Percentiles rank a stretch among this genome's conserved stretches.
phyloP scores from a whole-genome alignment of 2,888 invertebrate species.

The Lordiphosa andalusiaca region DNA sequence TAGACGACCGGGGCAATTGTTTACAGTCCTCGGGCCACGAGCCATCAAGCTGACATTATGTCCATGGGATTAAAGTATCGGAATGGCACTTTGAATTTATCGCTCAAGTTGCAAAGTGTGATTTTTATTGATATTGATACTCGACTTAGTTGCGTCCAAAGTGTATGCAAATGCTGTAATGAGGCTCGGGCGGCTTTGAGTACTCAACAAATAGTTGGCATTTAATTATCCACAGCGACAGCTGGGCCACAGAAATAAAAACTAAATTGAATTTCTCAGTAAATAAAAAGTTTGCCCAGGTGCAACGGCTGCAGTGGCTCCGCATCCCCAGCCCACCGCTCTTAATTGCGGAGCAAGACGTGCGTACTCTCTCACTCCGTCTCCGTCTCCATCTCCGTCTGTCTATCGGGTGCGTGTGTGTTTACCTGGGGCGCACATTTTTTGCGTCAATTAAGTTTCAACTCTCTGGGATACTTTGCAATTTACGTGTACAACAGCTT shows the following conservation, averaged over 20 bases:
- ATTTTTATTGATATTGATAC: conserved; percentile 72
- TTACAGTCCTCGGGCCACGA: conserved; percentile 65
- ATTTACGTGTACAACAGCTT: conserved; percentile 38
- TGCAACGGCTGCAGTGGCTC: conserved; percentile 19
- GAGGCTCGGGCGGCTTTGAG: conserved; percentile 55
- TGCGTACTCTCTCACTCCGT: conserved; percentile 44
- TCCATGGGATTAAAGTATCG: conserved; percentile 73
- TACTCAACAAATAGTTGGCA: conserved; percentile 72
- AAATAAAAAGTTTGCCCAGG: conserved; percentile 51
- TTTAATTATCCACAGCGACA: conserved; percentile 52
- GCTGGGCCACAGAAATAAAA: conserved; percentile 27
- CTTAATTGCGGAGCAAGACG: conserved; percentile 62
- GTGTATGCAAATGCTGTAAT: conserved; percentile 57
- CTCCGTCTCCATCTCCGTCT: too few species aligned
- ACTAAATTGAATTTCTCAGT: conserved; percentile 43
- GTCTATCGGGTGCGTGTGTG: conserved; percentile 32
- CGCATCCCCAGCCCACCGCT: conserved; percentile 15
- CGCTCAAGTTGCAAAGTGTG: conserved; percentile 63
- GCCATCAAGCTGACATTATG: conserved; percentile 70
- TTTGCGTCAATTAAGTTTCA: conserved; percentile 69
- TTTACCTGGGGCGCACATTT: conserved; percentile 30
- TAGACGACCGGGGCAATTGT: conserved; percentile 67
- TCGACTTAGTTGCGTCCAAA: conserved; percentile 44
- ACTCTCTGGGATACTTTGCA: conserved; percentile 44
- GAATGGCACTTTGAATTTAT: conserved; percentile 71